Percentiles rank a stretch among this genome's conserved stretches.
These are phyloP conservation scores for Betta splendens DNA, from an alignment of 2,797 vertebrate species.

Conservation along the genomic window DNA sequence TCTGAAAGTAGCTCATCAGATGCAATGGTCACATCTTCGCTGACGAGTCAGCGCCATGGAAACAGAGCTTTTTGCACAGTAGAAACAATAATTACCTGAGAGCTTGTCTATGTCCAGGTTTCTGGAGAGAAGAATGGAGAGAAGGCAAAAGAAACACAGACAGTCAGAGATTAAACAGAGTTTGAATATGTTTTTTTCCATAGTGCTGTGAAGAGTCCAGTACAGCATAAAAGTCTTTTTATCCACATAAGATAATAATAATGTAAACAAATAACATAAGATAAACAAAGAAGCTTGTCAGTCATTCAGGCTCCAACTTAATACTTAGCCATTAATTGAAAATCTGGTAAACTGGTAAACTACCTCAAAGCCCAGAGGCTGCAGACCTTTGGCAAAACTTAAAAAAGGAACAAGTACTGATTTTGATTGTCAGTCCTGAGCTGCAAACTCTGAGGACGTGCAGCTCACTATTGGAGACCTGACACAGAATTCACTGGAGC, in stretches of 20 bases:
- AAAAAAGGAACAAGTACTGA: too few relatives aligned
- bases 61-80: background rate
- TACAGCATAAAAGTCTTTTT: too few relatives aligned
- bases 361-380: too few relatives aligned
- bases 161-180: constrained; percentile 8
- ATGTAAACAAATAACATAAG: too few relatives aligned
- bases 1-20: background rate
- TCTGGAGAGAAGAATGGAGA: constrained; percentile 50
- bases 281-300: too few relatives aligned
- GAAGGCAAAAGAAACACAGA: constrained; percentile 22
- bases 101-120: constrained; percentile 82
- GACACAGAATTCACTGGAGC: constrained; percentile 43
- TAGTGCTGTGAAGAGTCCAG: too few relatives aligned
- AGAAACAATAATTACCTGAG: constrained; percentile 67
- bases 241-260: too few relatives aligned
- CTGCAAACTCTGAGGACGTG: constrained; percentile 16
- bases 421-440: constrained; percentile 5
- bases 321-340: too few relatives aligned
- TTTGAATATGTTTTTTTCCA: background rate
- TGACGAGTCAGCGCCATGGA: constrained; percentile 11
- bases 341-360: too few relatives aligned
- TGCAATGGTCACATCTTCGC: too few relatives aligned
- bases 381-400: too few relatives aligned
- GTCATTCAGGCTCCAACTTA: too few relatives aligned
- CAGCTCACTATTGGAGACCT: constrained; percentile 32